Percentiles rank a stretch among this genome's conserved stretches.
These are phyloP conservation scores for Euwallacea fornicatus DNA, from an alignment of 1,140 invertebrate genomes.

Conservation along the genomic window DNA sequence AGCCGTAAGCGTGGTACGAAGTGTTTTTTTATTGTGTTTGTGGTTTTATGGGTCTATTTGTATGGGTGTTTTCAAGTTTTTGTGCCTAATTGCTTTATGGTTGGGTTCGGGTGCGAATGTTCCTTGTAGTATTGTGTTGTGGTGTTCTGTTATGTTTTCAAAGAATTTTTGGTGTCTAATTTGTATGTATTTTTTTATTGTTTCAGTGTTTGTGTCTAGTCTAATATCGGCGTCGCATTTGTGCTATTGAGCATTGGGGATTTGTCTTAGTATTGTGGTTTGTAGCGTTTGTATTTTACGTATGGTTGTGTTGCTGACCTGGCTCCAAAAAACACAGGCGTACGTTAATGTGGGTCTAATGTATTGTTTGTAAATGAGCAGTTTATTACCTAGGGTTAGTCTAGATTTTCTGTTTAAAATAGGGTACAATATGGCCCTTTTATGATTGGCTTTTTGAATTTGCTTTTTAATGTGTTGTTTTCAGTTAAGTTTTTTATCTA, in stretches of 20 bases:
- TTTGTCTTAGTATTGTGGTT: background rate
- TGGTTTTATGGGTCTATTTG: too few relatives aligned
- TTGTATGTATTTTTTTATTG: too few relatives aligned
- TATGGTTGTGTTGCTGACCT: background rate
- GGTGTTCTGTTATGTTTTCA: too few relatives aligned
- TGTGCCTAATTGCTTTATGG: too few relatives aligned
- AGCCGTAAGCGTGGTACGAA: too few relatives aligned
- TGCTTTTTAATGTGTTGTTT: background rate
- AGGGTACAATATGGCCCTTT: background rate
- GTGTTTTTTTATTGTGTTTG: too few relatives aligned
- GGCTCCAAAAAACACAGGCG: background rate
- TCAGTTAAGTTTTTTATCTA: background rate
- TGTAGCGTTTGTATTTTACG: background rate
- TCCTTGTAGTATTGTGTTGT: too few relatives aligned
- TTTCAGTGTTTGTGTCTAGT: background rate
- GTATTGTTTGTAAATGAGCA: conserved; percentile 4
- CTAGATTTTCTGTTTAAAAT: conserved; percentile 1
- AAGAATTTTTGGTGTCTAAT: too few relatives aligned
- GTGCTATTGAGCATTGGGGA: background rate
- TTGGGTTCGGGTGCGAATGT: too few relatives aligned
- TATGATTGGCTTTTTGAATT: background rate
- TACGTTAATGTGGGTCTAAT: background rate
- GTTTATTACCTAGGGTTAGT: background rate
- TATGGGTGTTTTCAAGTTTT: too few relatives aligned
- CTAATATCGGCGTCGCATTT: background rate